Percentiles rank a stretch among this genome's conserved stretches.
Evolutionary conservation across 1,140 invertebrate species (phyloP).

Genomic region (Drosophila fuyamai): DNA sequence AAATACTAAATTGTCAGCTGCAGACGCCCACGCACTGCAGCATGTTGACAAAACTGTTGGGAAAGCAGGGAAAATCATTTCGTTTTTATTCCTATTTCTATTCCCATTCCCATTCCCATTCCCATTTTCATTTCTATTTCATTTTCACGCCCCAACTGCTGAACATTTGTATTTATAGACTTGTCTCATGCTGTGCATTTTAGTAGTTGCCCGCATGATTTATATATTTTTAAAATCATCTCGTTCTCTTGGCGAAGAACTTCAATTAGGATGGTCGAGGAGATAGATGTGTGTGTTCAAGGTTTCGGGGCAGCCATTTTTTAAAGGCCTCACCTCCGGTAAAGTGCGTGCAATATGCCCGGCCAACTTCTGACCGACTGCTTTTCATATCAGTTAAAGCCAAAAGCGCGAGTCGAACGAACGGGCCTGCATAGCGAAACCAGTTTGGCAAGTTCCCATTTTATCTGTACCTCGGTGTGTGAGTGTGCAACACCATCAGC

Average conservation of each 20-base stretch:
- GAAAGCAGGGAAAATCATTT: conserved; percentile 48
- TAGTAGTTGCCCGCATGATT: conserved; percentile 82
- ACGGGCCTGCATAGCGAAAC: conserved; percentile 65
- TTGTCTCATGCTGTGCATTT: conserved; percentile 83
- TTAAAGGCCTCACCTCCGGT: conserved; percentile 10
- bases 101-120: conserved; percentile 36
- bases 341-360: conserved; percentile 72
- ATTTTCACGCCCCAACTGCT: conserved; percentile 67
- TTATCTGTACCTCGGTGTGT: conserved; percentile 37
- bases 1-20: conserved; percentile 80
- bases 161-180: conserved; percentile 73
- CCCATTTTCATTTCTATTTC: conserved; percentile 25
- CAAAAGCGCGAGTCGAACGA: conserved; percentile 62
- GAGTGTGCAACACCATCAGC: conserved; percentile 64
- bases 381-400: conserved; percentile 73
- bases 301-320: conserved; percentile 67
- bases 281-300: conserved; percentile 5
- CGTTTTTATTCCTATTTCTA: conserved; percentile 31
- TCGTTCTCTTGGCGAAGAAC: conserved; percentile 23
- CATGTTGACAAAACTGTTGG: conserved; percentile 56
- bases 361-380: conserved; percentile 26
- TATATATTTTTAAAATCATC: conserved; percentile 82
- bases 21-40: conserved; percentile 72
- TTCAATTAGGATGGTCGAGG: conserved; percentile 48
- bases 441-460: conserved; percentile 73